Percentiles rank a stretch among this genome's conserved stretches.
These are phyloP conservation scores for Rhynchophorus ferrugineus DNA, from an alignment of 1,140 invertebrate genomes.

Conservation along the genomic window DNA sequence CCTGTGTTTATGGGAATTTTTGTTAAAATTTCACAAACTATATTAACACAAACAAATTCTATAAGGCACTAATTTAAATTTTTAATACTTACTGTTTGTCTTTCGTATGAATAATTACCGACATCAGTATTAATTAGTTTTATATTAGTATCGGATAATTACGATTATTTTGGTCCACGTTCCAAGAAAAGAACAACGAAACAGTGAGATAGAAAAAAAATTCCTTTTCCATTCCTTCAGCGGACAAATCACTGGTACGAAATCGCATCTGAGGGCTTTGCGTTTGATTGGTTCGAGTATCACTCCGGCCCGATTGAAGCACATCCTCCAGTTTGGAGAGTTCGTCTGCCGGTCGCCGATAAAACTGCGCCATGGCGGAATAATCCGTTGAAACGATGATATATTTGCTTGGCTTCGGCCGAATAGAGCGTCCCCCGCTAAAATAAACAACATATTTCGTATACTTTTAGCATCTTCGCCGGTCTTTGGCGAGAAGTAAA, in stretches of 20 bases:
- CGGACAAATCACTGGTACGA: background rate
- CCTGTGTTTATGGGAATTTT: too few species aligned
- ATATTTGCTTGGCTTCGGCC: slow-evolving; percentile 17
- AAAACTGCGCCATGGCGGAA: slow-evolving; percentile 17
- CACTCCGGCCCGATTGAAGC: slow-evolving; percentile 16
- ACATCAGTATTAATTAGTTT: too few species aligned
- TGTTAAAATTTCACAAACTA: too few species aligned
- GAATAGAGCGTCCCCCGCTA: slow-evolving; percentile 8
- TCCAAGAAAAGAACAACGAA: too few species aligned
- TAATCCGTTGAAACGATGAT: slow-evolving; percentile 19
- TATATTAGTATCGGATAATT: too few species aligned
- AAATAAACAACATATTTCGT: slow-evolving; percentile 23
- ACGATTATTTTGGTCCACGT: too few species aligned
- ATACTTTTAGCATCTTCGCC: slow-evolving; percentile 18
- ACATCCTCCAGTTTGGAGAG: slow-evolving; percentile 14
- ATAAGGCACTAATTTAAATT: too few species aligned
- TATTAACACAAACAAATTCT: too few species aligned
- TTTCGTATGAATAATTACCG: too few species aligned
- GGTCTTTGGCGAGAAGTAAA: slow-evolving; percentile 2
- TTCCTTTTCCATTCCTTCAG: too few species aligned
- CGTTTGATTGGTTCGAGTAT: slow-evolving; percentile 4
- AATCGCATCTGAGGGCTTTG: background rate
- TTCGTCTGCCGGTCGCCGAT: slow-evolving; percentile 15
- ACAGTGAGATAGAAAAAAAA: too few species aligned
- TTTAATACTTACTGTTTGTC: too few species aligned